Evolutionary conservation across 2,888 invertebrate genomes (phyloP).

Genomic region (Aricia artaxerxes): DNA sequence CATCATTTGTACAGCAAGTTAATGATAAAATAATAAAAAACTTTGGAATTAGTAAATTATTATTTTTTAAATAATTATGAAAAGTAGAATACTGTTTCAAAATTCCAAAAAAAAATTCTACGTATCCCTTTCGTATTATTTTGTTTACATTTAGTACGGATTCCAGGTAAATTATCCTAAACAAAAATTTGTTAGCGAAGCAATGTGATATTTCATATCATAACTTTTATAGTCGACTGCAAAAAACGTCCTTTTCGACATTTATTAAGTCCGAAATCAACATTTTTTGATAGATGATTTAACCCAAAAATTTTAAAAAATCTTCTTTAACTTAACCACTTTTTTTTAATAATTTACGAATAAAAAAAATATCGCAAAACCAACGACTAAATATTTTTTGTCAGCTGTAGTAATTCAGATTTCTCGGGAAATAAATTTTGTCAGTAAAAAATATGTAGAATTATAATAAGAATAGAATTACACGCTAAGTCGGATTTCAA

Average conservation of each 20-base stretch:
- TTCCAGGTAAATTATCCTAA: conserved; percentile 3
- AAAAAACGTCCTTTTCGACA: neutral
- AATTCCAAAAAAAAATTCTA: neutral
- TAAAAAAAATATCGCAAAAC: neutral
- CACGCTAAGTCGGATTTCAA: neutral
- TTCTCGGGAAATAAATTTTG: neutral
- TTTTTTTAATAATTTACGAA: neutral
- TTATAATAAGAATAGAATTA: neutral
- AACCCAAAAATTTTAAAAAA: too few species aligned
- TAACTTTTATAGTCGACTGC: conserved; percentile 4
- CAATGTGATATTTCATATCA: conserved; percentile 19
- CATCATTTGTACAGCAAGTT: too few species aligned
- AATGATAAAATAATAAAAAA: too few species aligned
- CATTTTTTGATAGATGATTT: neutral
- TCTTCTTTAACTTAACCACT: neutral
- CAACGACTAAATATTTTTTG: neutral
- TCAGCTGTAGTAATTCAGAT: neutral
- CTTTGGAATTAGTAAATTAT: too few species aligned
- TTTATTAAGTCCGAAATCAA: neutral
- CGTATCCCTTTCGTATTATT: neutral
- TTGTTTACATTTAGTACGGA: neutral
- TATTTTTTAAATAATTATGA: neutral
- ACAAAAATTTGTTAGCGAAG: conserved; percentile 6
- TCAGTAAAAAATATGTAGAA: conserved; percentile 15
- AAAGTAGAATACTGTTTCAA: neutral